Percentiles rank a stretch among this genome's conserved stretches.
Evolutionary conservation across 2,113 vertebrate genomes (phyloP).

Genomic region (Lasiurus borealis): DNA sequence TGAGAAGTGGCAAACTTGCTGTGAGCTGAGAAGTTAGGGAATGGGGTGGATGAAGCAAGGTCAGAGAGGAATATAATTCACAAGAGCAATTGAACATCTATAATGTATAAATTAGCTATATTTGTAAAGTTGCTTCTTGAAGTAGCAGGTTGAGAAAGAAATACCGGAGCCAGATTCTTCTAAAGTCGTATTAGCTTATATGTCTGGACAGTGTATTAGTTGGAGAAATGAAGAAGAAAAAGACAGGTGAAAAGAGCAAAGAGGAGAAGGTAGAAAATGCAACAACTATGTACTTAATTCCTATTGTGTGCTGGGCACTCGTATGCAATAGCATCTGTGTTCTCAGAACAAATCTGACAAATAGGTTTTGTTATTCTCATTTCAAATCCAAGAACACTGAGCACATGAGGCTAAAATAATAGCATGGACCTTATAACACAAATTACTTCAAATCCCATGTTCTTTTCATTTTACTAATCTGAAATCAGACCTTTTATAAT

Average conservation of each 20-base stretch:
- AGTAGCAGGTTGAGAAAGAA: neutral
- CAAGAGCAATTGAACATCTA: neutral
- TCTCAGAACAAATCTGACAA: neutral
- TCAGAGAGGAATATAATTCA: neutral
- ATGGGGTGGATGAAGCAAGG: neutral
- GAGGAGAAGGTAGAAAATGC: neutral
- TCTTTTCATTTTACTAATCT: neutral
- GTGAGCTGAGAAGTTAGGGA: neutral
- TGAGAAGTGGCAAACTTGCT: neutral
- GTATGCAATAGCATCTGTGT: neutral
- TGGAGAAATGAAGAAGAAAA: neutral
- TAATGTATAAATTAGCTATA: neutral
- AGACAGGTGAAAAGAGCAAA: neutral
- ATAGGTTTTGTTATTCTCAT: neutral
- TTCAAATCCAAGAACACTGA: neutral
- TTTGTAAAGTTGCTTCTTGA: neutral
- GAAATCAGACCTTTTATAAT: neutral
- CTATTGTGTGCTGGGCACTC: neutral
- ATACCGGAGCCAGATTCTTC: neutral
- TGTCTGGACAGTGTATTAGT: neutral
- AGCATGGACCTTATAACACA: too few relatives aligned
- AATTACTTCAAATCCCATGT: neutral
- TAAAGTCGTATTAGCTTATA: neutral
- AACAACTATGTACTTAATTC: neutral
- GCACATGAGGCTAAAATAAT: neutral